Evolutionary conservation across 2,113 vertebrate genomes (phyloP), one percentile per base, ranked within the genome.

Genomic region (Syrrhaptes paradoxus): DNA sequence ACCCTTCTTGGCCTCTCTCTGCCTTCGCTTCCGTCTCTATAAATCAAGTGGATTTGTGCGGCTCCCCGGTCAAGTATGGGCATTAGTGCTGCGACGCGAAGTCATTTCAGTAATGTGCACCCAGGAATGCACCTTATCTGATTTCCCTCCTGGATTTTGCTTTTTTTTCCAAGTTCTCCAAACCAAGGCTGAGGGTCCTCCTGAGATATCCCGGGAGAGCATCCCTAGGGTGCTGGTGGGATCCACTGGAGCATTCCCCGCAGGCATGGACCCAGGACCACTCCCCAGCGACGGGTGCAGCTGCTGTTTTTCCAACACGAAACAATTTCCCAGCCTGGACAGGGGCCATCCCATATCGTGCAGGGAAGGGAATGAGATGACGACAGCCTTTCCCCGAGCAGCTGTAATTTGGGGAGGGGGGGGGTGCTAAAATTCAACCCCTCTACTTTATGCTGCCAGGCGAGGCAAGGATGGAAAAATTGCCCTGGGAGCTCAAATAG

Each of bases 81-180:
- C 89, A 92, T 93, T 71, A 49, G 38, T 5, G 13, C 70, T 10
- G n/a, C 0, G 6, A 8, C 6, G 22, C 13, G 2, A 81, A 85
- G 78, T 67, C 94, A 88, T 89, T 25, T 79, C 92, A 85, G 87
- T 4, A 61, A 79, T 29, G 80, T 4, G 63, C 32, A 4, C 90
- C 81, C 75, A 79, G 92, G 96, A 97, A 97, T 95, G 95, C 0
- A 4, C 78, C 90, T 97, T 97, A 91, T 97, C 95, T 91, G 90
- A 94, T 95, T 75, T 17, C n/a, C 61, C 86, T 49, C 49, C 41
- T 74, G 70, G 49, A 48, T 91, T 84, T 89, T 62, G 36, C 11
- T 25, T 71, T 38, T 55, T 80, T 81, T 51, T 75, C 88, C 59
- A 32, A 31, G 31, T 32, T 45, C 67, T 51, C 25, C 43, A 83